These are phyloP conservation scores for Erethizon dorsatum DNA, from an alignment of 2,797 vertebrate genomes.

Conservation along the genomic window DNA sequence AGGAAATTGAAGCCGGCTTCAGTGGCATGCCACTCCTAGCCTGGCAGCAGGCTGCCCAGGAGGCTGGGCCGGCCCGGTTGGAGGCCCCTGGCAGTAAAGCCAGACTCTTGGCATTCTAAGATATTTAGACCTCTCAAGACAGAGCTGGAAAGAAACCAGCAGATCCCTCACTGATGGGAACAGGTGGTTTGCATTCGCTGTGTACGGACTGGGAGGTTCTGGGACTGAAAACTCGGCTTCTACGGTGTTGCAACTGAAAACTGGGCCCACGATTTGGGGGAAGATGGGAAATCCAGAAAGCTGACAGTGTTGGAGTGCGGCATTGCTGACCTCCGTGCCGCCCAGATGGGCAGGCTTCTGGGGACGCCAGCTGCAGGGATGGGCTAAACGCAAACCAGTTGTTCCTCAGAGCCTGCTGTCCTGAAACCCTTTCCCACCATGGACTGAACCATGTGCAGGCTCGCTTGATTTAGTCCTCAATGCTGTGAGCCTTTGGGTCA, in stretches of 20 bases:
- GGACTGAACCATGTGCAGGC: not conserved
- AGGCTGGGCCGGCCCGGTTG: not conserved
- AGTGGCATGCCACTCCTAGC: conserved; percentile 55
- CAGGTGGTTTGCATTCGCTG: conserved; percentile 36
- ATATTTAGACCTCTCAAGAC: conserved; percentile 45
- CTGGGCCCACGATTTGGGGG: not conserved
- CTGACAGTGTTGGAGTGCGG: too few relatives aligned
- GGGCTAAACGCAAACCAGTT: not conserved
- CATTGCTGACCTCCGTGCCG: not conserved
- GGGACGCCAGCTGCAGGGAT: not conserved
- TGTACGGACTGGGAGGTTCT: conserved; percentile 50
- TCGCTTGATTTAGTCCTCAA: conserved; percentile 20
- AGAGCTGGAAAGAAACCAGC: conserved; percentile 24
- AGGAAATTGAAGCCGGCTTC: conserved; percentile 57
- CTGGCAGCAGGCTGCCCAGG: conserved; percentile 10
- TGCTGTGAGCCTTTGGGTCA: not conserved
- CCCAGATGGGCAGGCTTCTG: not conserved
- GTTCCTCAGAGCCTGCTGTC: not conserved
- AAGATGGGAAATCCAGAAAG: not conserved
- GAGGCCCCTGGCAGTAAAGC: conserved; percentile 8
- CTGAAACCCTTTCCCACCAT: not conserved
- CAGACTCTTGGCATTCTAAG: not conserved
- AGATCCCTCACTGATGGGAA: not conserved
- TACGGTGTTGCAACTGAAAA: conserved; percentile 8
- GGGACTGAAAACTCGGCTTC: conserved; percentile 21